Evolutionary conservation across 64 coral and sea anemone genomes (phyloP), one percentile per base, ranked within the genome.

Genomic region (Montipora efflorescens): DNA sequence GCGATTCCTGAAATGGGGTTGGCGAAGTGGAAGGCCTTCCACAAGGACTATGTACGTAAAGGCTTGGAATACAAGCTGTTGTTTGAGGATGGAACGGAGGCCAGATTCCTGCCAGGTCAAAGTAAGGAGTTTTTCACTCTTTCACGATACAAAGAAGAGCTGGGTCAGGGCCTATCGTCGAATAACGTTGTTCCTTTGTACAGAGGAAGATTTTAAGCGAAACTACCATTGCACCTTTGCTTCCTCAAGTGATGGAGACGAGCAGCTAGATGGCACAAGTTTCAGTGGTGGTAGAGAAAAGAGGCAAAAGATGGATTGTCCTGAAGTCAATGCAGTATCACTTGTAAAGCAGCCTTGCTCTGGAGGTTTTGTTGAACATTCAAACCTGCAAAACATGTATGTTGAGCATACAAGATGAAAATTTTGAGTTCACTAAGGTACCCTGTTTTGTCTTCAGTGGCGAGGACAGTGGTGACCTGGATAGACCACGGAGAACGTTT

Each of bases 11-110:
- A 57, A 57, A 57, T 57, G 53, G 53, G 6, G 53, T 57, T 57
- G 53, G 4, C 11, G 5, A 57, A 57, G 53, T 57, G 53, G 53
- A 57, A 6, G 53, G 53, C 53, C 53, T 57, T 57, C 3, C 53
- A 11, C 53, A 57, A 57, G 1, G 53, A 57, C 53, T 57, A 4
- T 57, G 53, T 57, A 70, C 15, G 67, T 16, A 15, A 70, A 18
- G 67, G 67, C 67, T 70, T 70, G 67, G n/a, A 70, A 18, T 70
- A 70, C 67, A 18, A 70, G 67, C n/a, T 70, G 67, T 70, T 70
- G 2, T 70, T 70, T 21, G 67, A 70, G n/a, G 67, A 70, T 70
- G 67, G 67, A 70, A 21, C 18, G 15, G 67, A 19, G n/a, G 67
- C 67, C 67, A 70, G 67, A 70, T 70, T 70, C 67, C 15, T 70